A percentile compares a stretch with the other conserved stretches of the same genome.
Evolutionary conservation across 2,888 invertebrate genomes (phyloP).

Genomic region (Troilus luridus): DNA sequence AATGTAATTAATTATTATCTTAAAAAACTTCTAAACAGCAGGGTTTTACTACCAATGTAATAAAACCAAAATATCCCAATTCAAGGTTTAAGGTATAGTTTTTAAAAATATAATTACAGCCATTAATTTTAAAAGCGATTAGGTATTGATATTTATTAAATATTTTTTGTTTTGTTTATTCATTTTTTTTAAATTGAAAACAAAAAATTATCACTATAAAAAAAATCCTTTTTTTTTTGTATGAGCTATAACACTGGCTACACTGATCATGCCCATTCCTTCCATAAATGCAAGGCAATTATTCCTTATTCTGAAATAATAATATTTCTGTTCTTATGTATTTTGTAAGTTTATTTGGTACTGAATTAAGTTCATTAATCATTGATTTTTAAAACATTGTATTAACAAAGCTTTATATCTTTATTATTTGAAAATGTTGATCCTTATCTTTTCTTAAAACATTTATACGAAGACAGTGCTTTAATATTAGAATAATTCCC

Average conservation of each 20-base stretch:
- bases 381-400: background rate
- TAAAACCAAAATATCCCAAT: background rate
- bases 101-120: background rate
- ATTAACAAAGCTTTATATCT: background rate
- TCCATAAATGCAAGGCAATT: background rate
- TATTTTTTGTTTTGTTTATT: background rate
- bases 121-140: background rate
- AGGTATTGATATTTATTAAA: background rate
- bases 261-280: background rate
- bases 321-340: background rate
- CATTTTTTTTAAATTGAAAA: background rate
- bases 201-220: background rate
- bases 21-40: background rate
- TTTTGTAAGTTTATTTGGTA: background rate
- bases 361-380: background rate
- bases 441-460: background rate
- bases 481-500: background rate
- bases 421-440: background rate
- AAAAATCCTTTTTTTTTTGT: background rate
- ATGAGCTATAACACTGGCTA: background rate
- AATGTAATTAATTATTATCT: background rate
- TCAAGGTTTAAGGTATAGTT: background rate
- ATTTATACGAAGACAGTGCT: background rate
- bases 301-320: background rate
- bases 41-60: background rate